Evolutionary conservation across 64 coral and sea anemone genomes (phyloP).

Genomic region (Stylophora pistillata): DNA sequence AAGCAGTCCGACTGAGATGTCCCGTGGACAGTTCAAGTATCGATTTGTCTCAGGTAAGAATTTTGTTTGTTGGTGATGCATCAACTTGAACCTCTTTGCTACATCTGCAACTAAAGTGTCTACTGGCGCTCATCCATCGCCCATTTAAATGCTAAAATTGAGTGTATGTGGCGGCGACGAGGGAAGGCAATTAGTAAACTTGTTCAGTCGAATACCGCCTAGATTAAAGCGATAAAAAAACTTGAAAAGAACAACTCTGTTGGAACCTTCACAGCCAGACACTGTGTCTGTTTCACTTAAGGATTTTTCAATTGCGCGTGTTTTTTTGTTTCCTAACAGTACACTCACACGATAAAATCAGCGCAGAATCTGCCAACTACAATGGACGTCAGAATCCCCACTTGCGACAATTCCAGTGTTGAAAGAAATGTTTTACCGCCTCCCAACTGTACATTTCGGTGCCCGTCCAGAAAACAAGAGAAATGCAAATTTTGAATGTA

Average conservation of each 20-base stretch:
- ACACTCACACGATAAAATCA: neutral
- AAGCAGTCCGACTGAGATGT: constrained; percentile 67
- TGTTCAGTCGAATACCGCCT: neutral
- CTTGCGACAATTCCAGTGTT: neutral
- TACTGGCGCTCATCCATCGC: neutral
- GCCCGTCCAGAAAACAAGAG: neutral
- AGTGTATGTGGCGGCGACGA: neutral
- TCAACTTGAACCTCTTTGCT: neutral
- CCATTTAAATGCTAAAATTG: neutral
- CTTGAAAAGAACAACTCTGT: neutral
- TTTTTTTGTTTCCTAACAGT: neutral
- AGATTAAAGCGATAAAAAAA: neutral
- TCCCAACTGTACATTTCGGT: neutral
- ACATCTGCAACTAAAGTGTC: neutral
- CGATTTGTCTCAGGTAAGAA: constrained; percentile 78
- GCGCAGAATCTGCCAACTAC: no score
- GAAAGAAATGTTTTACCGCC: neutral
- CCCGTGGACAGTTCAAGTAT: constrained; percentile 87
- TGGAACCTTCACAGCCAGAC: neutral
- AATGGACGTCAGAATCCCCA: neutral
- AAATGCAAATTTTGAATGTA: neutral
- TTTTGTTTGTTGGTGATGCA: neutral
- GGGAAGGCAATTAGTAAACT: neutral
- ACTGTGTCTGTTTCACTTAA: neutral
- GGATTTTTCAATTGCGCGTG: neutral